Conservation (phyloP, 2,888 invertebrate genomes). For the Molanna angustata region DNA sequence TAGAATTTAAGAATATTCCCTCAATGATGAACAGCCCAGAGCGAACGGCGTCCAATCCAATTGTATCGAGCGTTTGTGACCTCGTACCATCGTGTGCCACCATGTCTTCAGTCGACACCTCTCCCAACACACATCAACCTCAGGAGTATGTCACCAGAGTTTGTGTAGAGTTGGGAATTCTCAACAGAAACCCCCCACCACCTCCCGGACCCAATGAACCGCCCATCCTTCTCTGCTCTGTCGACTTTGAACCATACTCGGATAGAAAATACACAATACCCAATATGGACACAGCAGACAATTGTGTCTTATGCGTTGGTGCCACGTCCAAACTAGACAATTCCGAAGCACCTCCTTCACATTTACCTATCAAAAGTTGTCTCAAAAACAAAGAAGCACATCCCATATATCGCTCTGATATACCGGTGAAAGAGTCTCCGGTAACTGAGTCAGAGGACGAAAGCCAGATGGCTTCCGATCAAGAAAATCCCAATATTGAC, state of each 20-base stretch:
- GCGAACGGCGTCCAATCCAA: constrained; percentile 15
- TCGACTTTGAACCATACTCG: constrained; percentile 45
- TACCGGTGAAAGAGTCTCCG: constrained; percentile 17
- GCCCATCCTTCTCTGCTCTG: constrained; percentile 43
- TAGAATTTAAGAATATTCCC: constrained; percentile 44
- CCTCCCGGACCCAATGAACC: constrained; percentile 37
- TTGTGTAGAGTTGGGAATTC: constrained; percentile 55
- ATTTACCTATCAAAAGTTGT: constrained; percentile 48
- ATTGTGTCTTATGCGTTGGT: constrained; percentile 43
- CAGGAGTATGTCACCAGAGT: constrained; percentile 49
- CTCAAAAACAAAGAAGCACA: constrained; percentile 41
- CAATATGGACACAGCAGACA: constrained; percentile 40
- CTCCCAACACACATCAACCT: constrained; percentile 26
- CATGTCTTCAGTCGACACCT: constrained; percentile 36
- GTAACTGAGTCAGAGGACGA: constrained; percentile 29
- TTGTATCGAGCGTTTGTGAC: constrained; percentile 40
- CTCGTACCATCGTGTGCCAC: constrained; percentile 39
- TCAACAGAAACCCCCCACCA: constrained; percentile 38
- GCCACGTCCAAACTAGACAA: constrained; percentile 33
- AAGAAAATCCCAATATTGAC: constrained; percentile 12
- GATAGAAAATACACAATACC: constrained; percentile 39
- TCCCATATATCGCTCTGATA: constrained; percentile 25
- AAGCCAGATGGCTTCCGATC: constrained; percentile 24
- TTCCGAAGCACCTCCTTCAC: constrained; percentile 37
- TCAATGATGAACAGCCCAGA: constrained; percentile 39